Percentiles rank a stretch among this genome's conserved stretches.
These are phyloP conservation scores for Megaleporinus macrocephalus DNA, from an alignment of 2,113 vertebrate genomes.

Conservation along the genomic window DNA sequence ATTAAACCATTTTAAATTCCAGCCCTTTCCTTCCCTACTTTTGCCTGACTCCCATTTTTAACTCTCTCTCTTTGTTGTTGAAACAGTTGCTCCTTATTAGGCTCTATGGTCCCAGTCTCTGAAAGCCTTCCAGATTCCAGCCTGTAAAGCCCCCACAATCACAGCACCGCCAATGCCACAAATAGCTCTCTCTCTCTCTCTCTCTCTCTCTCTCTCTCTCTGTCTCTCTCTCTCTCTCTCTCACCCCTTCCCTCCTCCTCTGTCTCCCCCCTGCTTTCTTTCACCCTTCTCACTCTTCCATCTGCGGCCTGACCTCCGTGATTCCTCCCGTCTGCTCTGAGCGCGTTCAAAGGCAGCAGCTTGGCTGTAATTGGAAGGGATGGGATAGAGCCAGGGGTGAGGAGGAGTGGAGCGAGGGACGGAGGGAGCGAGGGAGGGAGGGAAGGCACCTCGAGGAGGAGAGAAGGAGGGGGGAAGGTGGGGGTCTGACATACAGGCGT, in stretches of 20 bases:
- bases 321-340: constrained; percentile 79
- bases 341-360: constrained; percentile 78
- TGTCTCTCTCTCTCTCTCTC: constrained; percentile 73
- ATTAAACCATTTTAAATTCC: background rate
- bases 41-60: constrained; percentile 48
- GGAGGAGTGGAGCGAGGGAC: constrained; percentile 70
- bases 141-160: constrained; percentile 71
- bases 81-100: constrained; percentile 83
- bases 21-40: constrained; percentile 46
- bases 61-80: constrained; percentile 71
- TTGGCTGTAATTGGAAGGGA: constrained; percentile 82
- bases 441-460: constrained; percentile 56
- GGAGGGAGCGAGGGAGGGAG: constrained; percentile 74
- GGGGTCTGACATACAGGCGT: background rate
- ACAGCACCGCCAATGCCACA: constrained; percentile 71
- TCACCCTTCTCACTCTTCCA: constrained; percentile 70
- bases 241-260: constrained; percentile 63
- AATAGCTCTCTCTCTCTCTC: constrained; percentile 13
- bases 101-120: constrained; percentile 66
- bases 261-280: background rate
- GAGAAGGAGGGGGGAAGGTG: background rate
- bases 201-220: constrained; percentile 30
- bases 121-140: constrained; percentile 62
- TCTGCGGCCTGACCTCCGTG: constrained; percentile 83
- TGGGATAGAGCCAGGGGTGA: constrained; percentile 75